These are phyloP conservation scores for Steatornis caripensis DNA, from an alignment of 2,113 vertebrate species.

Conservation along the genomic window DNA sequence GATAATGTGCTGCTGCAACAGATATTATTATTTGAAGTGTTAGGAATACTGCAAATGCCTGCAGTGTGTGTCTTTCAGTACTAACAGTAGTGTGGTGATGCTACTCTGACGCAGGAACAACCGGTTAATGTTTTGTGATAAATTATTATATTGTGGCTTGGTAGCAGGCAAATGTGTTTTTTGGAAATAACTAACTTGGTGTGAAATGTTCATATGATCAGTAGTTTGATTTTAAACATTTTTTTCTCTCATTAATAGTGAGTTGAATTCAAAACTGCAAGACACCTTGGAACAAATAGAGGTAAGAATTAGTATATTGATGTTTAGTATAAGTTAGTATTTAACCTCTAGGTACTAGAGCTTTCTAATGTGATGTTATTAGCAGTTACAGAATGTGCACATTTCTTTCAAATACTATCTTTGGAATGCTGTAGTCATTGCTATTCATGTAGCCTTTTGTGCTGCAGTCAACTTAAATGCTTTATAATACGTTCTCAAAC, in stretches of 20 bases:
- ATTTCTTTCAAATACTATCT: neutral
- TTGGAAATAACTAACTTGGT: neutral
- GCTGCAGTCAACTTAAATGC: neutral
- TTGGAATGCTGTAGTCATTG: neutral
- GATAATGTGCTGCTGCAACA: neutral
- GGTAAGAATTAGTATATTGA: slow-evolving; percentile 72
- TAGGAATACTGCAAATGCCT: neutral
- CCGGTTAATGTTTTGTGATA: neutral
- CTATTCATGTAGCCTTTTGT: neutral
- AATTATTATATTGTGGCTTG: neutral
- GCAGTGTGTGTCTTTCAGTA: neutral
- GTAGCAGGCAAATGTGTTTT: neutral
- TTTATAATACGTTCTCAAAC: neutral
- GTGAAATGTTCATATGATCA: neutral
- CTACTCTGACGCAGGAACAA: neutral
- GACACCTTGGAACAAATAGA: slow-evolving; percentile 99
- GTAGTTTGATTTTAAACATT: neutral
- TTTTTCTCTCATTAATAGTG: slow-evolving; percentile 72
- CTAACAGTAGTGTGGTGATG: neutral
- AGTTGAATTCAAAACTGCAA: slow-evolving; percentile 97
- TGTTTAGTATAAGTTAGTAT: neutral
- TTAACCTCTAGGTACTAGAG: neutral
- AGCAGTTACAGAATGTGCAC: neutral
- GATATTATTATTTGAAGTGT: neutral
- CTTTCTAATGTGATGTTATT: neutral